Percentiles rank a stretch among this genome's conserved stretches.
phyloP scores from a whole-genome alignment of 2,797 vertebrate species.

The Basileuterus tristriatus region DNA sequence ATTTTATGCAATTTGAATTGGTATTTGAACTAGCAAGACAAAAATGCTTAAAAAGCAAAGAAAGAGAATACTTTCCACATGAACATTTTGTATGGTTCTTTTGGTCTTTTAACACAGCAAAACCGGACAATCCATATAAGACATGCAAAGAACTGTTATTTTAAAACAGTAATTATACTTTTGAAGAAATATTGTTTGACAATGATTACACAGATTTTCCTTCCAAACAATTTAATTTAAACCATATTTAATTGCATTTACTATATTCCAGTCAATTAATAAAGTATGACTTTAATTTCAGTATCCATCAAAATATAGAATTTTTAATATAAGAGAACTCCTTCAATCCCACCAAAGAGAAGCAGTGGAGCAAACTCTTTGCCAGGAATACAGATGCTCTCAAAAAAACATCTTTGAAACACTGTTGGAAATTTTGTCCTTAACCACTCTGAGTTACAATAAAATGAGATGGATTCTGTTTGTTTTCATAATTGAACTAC shows the following conservation, averaged over 20 bases:
- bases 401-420: not conserved
- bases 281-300: slow-evolving; percentile 6
- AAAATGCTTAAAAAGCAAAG: not conserved
- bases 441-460: not conserved
- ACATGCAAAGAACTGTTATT: not conserved
- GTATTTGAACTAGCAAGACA: not conserved
- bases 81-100: not conserved
- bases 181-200: not conserved
- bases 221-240: not conserved
- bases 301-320: not conserved
- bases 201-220: not conserved
- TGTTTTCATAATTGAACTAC: not conserved
- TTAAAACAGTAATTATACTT: not conserved
- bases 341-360: not conserved
- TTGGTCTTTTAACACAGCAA: not conserved
- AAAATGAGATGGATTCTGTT: not conserved
- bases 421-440: not conserved
- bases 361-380: not conserved
- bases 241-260: slow-evolving; percentile 1
- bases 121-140: not conserved
- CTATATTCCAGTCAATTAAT: slow-evolving; percentile 3
- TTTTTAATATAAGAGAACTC: not conserved
- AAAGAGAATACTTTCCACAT: not conserved
- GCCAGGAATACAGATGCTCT: not conserved
- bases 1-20: not conserved